These are phyloP conservation scores for Scomber japonicus DNA, from an alignment of 2,113 vertebrate genomes.

Conservation along the genomic window DNA sequence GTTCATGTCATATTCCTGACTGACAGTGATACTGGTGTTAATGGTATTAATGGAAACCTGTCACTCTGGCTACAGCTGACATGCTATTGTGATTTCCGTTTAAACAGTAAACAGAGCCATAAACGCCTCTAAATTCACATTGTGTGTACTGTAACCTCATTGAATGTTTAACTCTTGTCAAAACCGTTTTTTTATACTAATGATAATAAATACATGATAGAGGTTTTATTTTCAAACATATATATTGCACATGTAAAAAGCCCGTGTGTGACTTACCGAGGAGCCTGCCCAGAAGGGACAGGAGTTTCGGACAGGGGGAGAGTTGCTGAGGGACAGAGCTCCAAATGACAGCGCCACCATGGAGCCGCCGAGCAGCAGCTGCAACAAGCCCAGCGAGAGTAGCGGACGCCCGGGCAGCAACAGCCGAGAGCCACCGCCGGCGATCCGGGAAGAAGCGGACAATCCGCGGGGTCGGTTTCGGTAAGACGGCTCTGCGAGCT, in stretches of 20 bases:
- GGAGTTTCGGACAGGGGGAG: slow-evolving; percentile 79
- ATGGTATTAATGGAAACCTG: neutral
- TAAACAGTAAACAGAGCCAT: neutral
- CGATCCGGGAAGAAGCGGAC: slow-evolving; percentile 63
- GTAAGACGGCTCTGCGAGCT: slow-evolving; percentile 67
- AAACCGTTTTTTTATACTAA: no score
- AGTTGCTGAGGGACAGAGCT: slow-evolving; percentile 86
- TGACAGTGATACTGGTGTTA: neutral
- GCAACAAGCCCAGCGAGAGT: slow-evolving; percentile 88
- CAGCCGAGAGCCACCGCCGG: slow-evolving; percentile 51
- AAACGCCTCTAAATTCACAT: neutral
- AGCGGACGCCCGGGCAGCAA: slow-evolving; percentile 83
- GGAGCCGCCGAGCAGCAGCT: slow-evolving; percentile 88
- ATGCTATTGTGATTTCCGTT: slow-evolving; percentile 7
- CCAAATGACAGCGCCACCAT: slow-evolving; percentile 90
- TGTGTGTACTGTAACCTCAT: neutral
- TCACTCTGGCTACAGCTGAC: neutral
- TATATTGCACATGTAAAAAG: neutral
- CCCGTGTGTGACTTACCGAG: slow-evolving; percentile 83
- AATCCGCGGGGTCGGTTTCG: slow-evolving; percentile 69
- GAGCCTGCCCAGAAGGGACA: slow-evolving; percentile 90
- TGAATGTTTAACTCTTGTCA: no score
- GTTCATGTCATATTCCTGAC: no score
- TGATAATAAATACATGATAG: no score
- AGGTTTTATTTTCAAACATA: no score